Conservation (phyloP, 2,888 invertebrate species). For the Lymantria monacha region DNA sequence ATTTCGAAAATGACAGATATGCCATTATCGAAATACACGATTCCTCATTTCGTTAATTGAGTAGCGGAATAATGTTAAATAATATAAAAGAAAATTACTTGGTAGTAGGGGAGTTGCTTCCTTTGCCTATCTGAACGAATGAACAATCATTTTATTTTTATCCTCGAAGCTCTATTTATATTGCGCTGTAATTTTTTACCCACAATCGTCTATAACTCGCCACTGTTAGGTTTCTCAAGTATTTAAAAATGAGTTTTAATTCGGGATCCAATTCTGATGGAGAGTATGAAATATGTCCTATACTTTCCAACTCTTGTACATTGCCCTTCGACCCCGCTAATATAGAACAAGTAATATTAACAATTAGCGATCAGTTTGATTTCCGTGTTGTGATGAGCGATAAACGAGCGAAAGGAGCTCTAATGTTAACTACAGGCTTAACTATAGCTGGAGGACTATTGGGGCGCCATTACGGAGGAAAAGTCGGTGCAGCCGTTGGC, state of each 20-base stretch:
- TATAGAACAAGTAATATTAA: constrained; percentile 62
- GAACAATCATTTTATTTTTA: too few relatives aligned
- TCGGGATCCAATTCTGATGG: constrained; percentile 41
- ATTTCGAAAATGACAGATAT: too few relatives aligned
- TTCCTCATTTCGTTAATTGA: too few relatives aligned
- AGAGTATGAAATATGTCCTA: constrained; percentile 36
- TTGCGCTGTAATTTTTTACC: too few relatives aligned
- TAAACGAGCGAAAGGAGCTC: constrained; percentile 45
- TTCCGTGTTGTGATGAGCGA: constrained; percentile 60
- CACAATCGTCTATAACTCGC: too few relatives aligned
- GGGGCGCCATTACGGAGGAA: constrained; percentile 67
- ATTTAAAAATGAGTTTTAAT: constrained; percentile 5
- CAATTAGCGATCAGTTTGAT: constrained; percentile 61
- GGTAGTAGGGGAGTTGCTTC: too few relatives aligned
- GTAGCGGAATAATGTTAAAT: too few relatives aligned
- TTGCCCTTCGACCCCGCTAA: constrained; percentile 57
- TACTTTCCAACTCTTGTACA: constrained; percentile 19
- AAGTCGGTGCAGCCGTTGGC: constrained; percentile 63
- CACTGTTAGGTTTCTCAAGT: too few relatives aligned
- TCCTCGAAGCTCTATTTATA: too few relatives aligned
- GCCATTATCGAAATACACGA: too few relatives aligned
- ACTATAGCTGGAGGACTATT: constrained; percentile 64
- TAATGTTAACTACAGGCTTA: constrained; percentile 60
- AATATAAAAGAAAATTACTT: too few relatives aligned
- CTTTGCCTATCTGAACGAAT: too few relatives aligned